Base-by-base conservation (phyloP, 2,888 invertebrate genomes). In the Ormyrus rosae region DNA sequence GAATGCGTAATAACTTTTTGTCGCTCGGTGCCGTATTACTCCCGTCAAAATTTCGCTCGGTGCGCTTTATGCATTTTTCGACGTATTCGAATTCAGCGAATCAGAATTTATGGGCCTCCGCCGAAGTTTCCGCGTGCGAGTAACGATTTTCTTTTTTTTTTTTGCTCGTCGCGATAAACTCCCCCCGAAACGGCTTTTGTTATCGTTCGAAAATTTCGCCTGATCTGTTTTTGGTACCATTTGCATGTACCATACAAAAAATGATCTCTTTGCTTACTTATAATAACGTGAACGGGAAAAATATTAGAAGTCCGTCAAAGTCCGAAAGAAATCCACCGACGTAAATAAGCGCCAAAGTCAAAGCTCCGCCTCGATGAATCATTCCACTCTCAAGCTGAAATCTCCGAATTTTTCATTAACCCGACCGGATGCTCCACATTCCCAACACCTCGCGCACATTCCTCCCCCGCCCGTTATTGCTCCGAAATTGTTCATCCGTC, bases 101-200 rank as follows among this genome's bases (percentile, higher is more conserved):
- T 56, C 46, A 51, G 45, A 67, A 75, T 68, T 75, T 75, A 75
- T 68, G 67, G 34, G n/a, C 58, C 58, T 53, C 65, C 45, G 19
- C 50, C 45, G 46, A 58, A 74, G n/a, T 50, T 58, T 50, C 48
- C n/a, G 56, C 68, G 19, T 10, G 75, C 34, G 34, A 4, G 34
- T 34, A 34, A 34, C 34, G 34, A 34, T 34, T 34, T 34, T 34
- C 1, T 19, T 34, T 34, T 71, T 51, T 53, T 56, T 53, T 73
- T 68, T 55, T 19, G 45, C 53, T 61, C 67, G 69, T 45, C 61
- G 63, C 46, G 58, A 75, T 75, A 65, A 63, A 58, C 63, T 69
- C 67, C 53, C 53, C 34, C 34, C 34, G 45, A n/a, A 50, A 51
- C n/a, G 60, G 67, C 75, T 75, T 73, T 67, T 58, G 67, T 68